Evolutionary conservation across 2,113 vertebrate species (phyloP), one percentile per base, ranked within the genome.

Genomic region (Tichodroma muraria): DNA sequence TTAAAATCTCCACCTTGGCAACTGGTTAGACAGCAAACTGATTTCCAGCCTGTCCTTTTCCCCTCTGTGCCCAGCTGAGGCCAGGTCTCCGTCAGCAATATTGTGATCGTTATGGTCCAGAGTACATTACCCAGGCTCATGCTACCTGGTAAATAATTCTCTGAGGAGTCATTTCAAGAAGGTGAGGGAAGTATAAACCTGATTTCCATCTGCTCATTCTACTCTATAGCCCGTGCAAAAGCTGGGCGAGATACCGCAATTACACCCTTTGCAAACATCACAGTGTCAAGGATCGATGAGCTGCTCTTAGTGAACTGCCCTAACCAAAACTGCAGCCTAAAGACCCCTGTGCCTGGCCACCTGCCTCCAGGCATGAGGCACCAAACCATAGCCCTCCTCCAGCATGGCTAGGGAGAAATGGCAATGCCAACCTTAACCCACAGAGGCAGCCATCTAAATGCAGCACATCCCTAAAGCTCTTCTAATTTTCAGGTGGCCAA

Each of bases 1-100:
- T 72, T 88, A 71, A 94, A 91, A 71, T 15, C 52, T 88, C 90
- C 89, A 90, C 94, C 71, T 79, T 94, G 85, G 92, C 82, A 97
- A 95, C 60, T 94, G 61, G 52, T 85, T 72, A 85, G 82, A 50
- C 24, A 77, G 76, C 49, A 93, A 80, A 92, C 56, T 68, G 75
- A 92, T 95, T 90, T 85, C 57, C 85, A 88, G 88, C 44, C 52
- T 4, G 5, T 22, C 73, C 38, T 45, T 81, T 44, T 42, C 30
- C 77, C 30, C 73, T 65, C 65, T 57, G 57, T n/a, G 53, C 37
- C 53, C 30, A 65, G 60, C 49, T 80, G 35, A 81, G 92, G 33
- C 81, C 63, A 33, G 60, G 70, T 33, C 52, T 89, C 79, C 77
- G 42, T 79, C 69, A 91, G 81, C 63, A 71, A 45, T 53, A 64